Evolutionary conservation across 2,797 vertebrate species (phyloP), one percentile per base, ranked within the genome.

Genomic region (Pterois miles): DNA sequence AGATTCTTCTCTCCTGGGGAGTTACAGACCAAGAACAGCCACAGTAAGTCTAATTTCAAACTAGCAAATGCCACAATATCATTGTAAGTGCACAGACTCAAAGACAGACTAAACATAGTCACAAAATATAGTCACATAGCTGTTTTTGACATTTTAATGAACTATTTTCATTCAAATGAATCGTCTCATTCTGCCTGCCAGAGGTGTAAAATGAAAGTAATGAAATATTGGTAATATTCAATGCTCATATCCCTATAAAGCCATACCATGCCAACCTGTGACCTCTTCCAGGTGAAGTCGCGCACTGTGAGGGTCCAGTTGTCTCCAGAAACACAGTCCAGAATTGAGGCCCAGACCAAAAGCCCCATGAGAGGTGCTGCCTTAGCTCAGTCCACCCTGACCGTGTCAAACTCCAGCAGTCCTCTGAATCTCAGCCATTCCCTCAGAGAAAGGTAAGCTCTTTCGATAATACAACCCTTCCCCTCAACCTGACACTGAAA

Each of bases 371-470:
- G 63, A 43, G 50, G 23, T 18, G 34, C 58, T 25, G 62, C 60
- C 8, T 70, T 40, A 5, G 85, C 84, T 38, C 89, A n/a, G 75
- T 93, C 94, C 50, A 79, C 86, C 83, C 85, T 83, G 63, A 84
- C 31, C 8, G 3, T 71, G 56, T 84, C 92, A 2, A 43, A 85
- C 82, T 92, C 86, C 58, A 95, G 88, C 67, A 90, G 80, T 82
- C 89, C 91, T 84, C 95, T 94, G 76, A 90, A 95, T 75, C 90
- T 96, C 80, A 93, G 87, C 77, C 92, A 88, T 34, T 97, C 97
- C 90, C 96, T 98, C 74, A 95, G 93, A 91, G 96, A 98, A 89
- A 96, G 98, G 98, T 99, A 95, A 65, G 65, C 33, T 25, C 18
- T 73, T 4, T 14, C 8, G 1, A 52, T 1, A 31, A 65, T 48